A percentile compares a stretch with the other conserved stretches of the same genome.
Conservation (phyloP, 2,113 vertebrate species). For the Ophiodon elongatus region DNA sequence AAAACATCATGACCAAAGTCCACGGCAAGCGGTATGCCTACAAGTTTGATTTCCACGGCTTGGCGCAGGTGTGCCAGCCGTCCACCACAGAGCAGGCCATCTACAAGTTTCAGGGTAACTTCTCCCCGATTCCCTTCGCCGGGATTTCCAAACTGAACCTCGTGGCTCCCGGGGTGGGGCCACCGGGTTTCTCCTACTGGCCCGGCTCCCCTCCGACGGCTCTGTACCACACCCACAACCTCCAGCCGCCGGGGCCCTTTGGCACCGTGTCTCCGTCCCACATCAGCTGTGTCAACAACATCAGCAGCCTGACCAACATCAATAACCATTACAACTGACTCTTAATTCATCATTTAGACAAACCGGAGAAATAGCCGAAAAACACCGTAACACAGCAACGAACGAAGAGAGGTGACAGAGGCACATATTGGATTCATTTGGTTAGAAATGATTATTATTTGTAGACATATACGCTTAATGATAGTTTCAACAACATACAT, state of each 20-base stretch:
- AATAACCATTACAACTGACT: slow-evolving; percentile 93
- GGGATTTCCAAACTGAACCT: slow-evolving; percentile 98
- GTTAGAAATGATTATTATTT: background rate
- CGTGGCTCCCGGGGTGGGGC: slow-evolving; percentile 91
- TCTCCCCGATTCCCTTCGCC: slow-evolving; percentile 92
- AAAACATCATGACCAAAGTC: slow-evolving; percentile 99
- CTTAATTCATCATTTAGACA: background rate
- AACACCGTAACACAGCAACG: background rate
- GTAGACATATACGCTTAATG: background rate
- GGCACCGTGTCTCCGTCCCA: slow-evolving; percentile 91
- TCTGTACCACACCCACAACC: slow-evolving; percentile 90
- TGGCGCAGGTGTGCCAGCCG: slow-evolving; percentile 97
- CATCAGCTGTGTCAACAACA: slow-evolving; percentile 90
- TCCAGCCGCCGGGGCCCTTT: slow-evolving; percentile 91
- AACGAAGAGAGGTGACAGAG: background rate
- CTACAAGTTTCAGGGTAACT: slow-evolving; percentile 96
- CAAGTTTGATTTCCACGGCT: slow-evolving; percentile 97
- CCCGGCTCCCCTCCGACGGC: slow-evolving; percentile 88
- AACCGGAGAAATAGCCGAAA: background rate
- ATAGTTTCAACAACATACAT: background rate
- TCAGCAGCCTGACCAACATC: slow-evolving; percentile 84
- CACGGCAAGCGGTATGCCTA: slow-evolving; percentile 98
- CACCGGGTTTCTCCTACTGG: slow-evolving; percentile 96
- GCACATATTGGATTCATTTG: background rate
- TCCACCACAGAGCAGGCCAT: slow-evolving; percentile 92